Percentiles rank a stretch among this genome's conserved stretches.
Evolutionary conservation across 1,140 invertebrate genomes (phyloP).

Genomic region (Epicauta chinensis): DNA sequence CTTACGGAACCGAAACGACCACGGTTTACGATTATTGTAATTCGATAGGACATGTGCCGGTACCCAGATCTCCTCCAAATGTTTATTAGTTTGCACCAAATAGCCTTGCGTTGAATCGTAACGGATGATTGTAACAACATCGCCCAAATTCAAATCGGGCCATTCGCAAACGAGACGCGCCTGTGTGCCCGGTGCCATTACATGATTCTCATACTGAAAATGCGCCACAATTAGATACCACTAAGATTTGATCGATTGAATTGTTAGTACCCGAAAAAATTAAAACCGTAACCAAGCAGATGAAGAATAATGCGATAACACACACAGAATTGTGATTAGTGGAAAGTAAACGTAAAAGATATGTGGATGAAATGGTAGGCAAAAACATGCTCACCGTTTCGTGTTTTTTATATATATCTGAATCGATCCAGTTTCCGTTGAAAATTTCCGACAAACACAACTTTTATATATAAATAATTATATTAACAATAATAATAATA

Average conservation of each 20-base stretch:
- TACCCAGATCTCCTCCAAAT: slow-evolving; percentile 54
- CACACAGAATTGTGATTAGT: too few relatives aligned
- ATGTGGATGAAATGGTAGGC: not conserved
- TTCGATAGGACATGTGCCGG: slow-evolving; percentile 55
- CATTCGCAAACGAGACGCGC: slow-evolving; percentile 49
- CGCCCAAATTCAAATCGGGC: slow-evolving; percentile 48
- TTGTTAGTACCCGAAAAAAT: too few relatives aligned
- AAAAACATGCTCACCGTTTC: slow-evolving; percentile 27
- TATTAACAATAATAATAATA: not conserved
- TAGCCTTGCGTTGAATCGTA: slow-evolving; percentile 45
- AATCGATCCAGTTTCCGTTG: slow-evolving; percentile 22
- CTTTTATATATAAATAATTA: slow-evolving; percentile 13
- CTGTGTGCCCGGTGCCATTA: slow-evolving; percentile 49
- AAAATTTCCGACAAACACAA: slow-evolving; percentile 20
- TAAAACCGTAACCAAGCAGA: too few relatives aligned
- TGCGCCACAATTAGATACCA: too few relatives aligned
- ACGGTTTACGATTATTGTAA: slow-evolving; percentile 48
- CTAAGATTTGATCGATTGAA: too few relatives aligned
- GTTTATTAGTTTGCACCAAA: slow-evolving; percentile 41
- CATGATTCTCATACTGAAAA: slow-evolving; percentile 35
- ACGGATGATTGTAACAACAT: slow-evolving; percentile 45
- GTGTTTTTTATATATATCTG: slow-evolving; percentile 11
- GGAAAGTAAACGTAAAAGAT: not conserved
- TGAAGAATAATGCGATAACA: too few relatives aligned
- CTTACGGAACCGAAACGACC: slow-evolving; percentile 50